Percentiles rank a stretch among this genome's conserved stretches.
These are phyloP conservation scores for Heliconius nattereri DNA, from an alignment of 1,140 invertebrate species.

Conservation along the genomic window DNA sequence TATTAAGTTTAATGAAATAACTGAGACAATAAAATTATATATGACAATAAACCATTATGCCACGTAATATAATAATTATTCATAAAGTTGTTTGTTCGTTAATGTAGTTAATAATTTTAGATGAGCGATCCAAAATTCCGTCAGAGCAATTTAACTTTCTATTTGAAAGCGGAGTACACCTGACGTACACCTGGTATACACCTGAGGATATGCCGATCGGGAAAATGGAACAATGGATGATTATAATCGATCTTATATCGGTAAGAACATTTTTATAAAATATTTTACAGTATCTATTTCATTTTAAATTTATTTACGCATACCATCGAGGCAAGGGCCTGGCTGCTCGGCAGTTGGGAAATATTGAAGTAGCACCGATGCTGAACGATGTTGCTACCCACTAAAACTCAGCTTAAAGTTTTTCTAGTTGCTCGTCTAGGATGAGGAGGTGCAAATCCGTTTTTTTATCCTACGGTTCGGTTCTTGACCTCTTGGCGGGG, in stretches of 20 bases:
- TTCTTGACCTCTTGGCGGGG: too few species aligned
- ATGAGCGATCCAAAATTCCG: background rate
- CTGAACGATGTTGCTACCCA: background rate
- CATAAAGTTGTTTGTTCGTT: slow-evolving; percentile 4
- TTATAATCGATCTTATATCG: slow-evolving; percentile 23
- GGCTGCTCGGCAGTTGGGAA: background rate
- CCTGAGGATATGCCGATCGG: slow-evolving; percentile 17
- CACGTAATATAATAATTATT: background rate
- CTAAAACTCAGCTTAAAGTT: background rate
- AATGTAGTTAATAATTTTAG: slow-evolving; percentile 2
- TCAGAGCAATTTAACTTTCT: background rate
- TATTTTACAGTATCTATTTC: background rate
- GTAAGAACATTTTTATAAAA: background rate
- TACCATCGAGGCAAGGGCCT: background rate
- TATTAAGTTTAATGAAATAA: too few species aligned
- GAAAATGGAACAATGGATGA: slow-evolving; percentile 23
- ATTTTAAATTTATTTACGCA: background rate
- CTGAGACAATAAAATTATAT: too few species aligned
- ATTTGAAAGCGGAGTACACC: slow-evolving; percentile 7
- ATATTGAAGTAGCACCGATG: background rate
- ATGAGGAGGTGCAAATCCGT: too few species aligned
- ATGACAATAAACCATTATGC: background rate
- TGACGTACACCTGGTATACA: too few species aligned
- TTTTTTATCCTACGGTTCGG: too few species aligned
- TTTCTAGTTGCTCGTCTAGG: background rate